Percentiles rank a stretch among this genome's conserved stretches.
Evolutionary conservation across 2,113 vertebrate genomes (phyloP).

Genomic region (Leptosomus discolor): DNA sequence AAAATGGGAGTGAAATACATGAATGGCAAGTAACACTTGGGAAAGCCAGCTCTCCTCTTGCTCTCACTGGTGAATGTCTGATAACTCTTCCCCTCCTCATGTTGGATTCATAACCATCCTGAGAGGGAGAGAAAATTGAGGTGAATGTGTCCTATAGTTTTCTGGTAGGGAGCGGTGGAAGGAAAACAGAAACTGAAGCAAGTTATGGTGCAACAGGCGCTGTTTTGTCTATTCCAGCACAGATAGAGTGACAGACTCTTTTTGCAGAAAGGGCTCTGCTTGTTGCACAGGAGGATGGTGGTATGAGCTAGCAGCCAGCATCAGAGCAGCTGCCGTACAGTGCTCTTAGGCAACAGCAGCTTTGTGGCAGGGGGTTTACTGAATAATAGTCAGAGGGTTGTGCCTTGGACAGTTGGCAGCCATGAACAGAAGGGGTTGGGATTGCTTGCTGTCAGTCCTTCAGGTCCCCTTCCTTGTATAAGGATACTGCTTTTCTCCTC

Average conservation of each 20-base stretch:
- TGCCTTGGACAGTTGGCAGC: not conserved
- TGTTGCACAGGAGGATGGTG: not conserved
- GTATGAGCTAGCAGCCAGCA: not conserved
- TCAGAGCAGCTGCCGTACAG: not conserved
- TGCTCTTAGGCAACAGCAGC: not conserved
- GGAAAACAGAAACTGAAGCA: not conserved
- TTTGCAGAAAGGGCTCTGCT: not conserved
- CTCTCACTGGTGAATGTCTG: rapidly evolving
- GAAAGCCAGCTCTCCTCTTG: not conserved
- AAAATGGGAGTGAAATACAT: not conserved
- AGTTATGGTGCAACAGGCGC: not conserved
- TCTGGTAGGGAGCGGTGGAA: not conserved
- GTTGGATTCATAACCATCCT: not conserved
- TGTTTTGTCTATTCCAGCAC: not conserved
- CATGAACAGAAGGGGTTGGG: not conserved
- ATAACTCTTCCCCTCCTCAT: not conserved
- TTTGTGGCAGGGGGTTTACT: not conserved
- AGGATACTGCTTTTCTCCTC: not conserved
- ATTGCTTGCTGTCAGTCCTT: rapidly evolving
- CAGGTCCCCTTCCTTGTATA: not conserved
- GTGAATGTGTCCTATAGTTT: not conserved
- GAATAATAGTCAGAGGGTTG: not conserved
- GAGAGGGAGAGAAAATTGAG: not conserved
- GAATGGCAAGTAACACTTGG: not conserved
- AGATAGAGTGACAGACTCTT: not conserved